A percentile compares a stretch with the other conserved stretches of the same genome.
These are phyloP conservation scores for Fopius arisanus DNA, from an alignment of 1,140 invertebrate species.

Conservation along the genomic window DNA sequence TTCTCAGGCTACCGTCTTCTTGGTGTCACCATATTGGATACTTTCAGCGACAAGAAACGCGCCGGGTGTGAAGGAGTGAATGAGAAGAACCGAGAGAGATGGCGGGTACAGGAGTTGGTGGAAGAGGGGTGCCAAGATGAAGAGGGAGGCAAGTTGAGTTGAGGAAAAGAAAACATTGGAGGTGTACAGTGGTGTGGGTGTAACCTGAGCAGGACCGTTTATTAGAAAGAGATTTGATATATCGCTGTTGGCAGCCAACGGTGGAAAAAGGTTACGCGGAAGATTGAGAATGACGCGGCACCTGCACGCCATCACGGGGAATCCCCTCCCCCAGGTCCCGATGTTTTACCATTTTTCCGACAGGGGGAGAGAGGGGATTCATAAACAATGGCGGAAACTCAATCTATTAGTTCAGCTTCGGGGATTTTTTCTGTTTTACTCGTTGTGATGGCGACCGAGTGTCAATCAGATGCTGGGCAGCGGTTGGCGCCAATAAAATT, in stretches of 20 bases:
- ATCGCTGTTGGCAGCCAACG: slow-evolving; percentile 34
- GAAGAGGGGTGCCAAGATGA: not conserved
- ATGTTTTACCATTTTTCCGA: not conserved
- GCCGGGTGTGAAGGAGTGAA: not conserved
- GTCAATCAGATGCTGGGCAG: not conserved
- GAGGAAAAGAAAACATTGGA: not conserved
- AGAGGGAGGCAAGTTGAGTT: not conserved
- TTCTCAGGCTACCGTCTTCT: slow-evolving; percentile 52
- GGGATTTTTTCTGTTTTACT: not conserved
- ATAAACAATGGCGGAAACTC: not conserved
- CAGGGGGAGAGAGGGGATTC: not conserved
- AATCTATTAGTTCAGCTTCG: not conserved
- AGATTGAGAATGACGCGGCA: slow-evolving; percentile 32
- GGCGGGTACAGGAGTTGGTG: too few relatives aligned
- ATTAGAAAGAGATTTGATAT: slow-evolving; percentile 59
- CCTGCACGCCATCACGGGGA: slow-evolving; percentile 27
- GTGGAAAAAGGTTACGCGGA: not conserved
- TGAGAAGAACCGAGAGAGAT: not conserved
- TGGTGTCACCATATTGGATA: slow-evolving; percentile 56
- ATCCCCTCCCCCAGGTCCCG: not conserved
- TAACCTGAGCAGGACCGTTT: slow-evolving; percentile 35
- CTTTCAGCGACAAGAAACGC: slow-evolving; percentile 35
- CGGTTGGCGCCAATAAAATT: slow-evolving; percentile 42
- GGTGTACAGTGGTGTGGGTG: not conserved
- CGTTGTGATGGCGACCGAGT: too few relatives aligned